Percentiles rank a stretch among this genome's conserved stretches.
Conservation (phyloP, 2,113 vertebrate species). For the Aix galericulata region DNA sequence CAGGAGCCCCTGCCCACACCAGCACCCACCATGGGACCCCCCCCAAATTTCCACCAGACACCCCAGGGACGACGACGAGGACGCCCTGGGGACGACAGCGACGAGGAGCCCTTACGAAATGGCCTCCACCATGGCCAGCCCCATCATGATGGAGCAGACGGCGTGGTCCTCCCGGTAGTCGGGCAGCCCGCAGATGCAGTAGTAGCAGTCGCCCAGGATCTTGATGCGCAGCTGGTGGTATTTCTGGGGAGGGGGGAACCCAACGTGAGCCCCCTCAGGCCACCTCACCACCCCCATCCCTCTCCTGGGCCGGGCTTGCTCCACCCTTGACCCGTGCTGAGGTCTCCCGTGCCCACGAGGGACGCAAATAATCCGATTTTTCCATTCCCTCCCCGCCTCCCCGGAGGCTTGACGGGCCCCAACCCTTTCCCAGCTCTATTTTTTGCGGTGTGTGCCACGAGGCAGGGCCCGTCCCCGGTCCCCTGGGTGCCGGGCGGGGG, state of each 20-base stretch:
- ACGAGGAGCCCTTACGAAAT: slow-evolving; percentile 84
- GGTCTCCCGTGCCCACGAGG: rapidly evolving
- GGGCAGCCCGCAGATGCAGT: slow-evolving; percentile 95
- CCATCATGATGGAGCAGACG: slow-evolving; percentile 93
- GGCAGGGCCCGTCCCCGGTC: neutral
- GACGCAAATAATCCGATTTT: neutral
- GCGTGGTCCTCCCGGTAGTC: slow-evolving; percentile 94
- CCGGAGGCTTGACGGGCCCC: neutral
- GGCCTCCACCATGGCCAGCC: slow-evolving; percentile 93
- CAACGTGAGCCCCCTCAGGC: neutral
- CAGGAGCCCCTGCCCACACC: neutral
- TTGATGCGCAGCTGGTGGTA: slow-evolving; percentile 94
- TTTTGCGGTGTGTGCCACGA: rapidly evolving
- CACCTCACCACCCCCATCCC: neutral
- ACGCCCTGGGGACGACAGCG: neutral
- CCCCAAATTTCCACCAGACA: neutral
- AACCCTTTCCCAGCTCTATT: neutral
- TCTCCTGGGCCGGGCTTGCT: neutral
- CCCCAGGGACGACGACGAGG: neutral
- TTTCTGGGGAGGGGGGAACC: slow-evolving; percentile 70
- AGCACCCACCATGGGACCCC: no score
- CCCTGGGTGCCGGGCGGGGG: neutral
- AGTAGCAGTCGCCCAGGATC: slow-evolving; percentile 96
- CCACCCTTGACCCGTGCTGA: neutral
- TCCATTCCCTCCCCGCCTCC: neutral